Evolutionary conservation across 2,797 vertebrate species (phyloP).

Genomic region (Hozukius guyotensis): DNA sequence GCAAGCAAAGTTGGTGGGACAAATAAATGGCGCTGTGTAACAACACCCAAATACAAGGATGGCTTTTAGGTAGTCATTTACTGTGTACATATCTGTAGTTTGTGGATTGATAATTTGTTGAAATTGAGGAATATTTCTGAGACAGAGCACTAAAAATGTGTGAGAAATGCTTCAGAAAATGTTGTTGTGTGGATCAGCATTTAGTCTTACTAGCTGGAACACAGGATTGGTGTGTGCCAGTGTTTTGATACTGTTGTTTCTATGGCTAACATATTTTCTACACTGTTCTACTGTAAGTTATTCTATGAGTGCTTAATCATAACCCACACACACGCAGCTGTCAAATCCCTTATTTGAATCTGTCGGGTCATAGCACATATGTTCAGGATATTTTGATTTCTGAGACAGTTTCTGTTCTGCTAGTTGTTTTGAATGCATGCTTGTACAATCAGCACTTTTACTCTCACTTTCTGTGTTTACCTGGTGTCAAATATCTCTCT

Average conservation of each 20-base stretch:
- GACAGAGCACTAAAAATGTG: neutral
- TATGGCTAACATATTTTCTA: no score
- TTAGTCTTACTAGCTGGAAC: neutral
- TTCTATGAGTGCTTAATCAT: neutral
- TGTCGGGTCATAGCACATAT: neutral
- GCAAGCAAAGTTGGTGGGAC: neutral
- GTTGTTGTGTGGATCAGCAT: neutral
- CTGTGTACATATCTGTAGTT: neutral
- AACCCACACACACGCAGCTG: neutral
- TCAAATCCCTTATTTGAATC: neutral
- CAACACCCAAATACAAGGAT: neutral
- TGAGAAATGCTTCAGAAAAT: neutral
- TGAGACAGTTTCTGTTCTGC: neutral
- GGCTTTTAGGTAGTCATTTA: neutral
- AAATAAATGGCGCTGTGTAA: neutral
- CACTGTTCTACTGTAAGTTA: neutral
- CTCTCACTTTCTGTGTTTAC: constrained; percentile 13
- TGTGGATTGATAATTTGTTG: neutral
- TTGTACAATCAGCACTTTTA: constrained; percentile 11
- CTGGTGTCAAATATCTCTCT: constrained; percentile 23
- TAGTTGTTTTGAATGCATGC: neutral
- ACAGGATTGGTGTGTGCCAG: neutral
- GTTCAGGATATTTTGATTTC: neutral
- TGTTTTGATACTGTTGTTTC: neutral
- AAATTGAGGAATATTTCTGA: neutral